Conservation (phyloP, 2,797 vertebrate genomes). For the Phoebastria nigripes region DNA sequence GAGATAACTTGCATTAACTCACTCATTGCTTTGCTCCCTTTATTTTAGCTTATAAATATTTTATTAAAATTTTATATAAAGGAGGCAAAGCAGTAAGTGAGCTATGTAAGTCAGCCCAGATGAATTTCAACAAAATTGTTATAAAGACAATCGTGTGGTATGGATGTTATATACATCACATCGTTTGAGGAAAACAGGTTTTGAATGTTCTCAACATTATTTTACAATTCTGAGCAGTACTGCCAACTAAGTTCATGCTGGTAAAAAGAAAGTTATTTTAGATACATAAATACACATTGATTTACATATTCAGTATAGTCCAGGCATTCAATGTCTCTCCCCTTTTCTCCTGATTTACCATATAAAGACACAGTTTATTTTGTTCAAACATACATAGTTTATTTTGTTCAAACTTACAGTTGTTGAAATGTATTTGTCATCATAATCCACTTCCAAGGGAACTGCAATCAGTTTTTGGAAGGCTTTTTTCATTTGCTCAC, state of each 20-base stretch:
- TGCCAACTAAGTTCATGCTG: neutral
- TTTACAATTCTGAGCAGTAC: neutral
- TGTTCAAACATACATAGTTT: conserved; percentile 57
- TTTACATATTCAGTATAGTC: neutral
- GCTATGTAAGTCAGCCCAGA: neutral
- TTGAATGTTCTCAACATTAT: neutral
- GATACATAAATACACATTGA: neutral
- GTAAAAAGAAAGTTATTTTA: neutral
- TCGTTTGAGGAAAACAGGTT: neutral
- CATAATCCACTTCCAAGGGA: conserved; percentile 87
- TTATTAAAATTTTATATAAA: neutral
- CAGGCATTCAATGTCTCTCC: neutral
- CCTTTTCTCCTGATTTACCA: neutral
- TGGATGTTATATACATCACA: neutral
- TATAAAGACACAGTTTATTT: neutral
- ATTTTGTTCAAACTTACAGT: conserved; percentile 79
- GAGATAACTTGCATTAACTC: neutral
- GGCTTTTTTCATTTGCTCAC: conserved; percentile 94
- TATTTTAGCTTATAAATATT: neutral
- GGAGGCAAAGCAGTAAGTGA: neutral
- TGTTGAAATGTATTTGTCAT: conserved; percentile 89
- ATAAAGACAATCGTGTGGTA: neutral
- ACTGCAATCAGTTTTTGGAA: conserved; percentile 93
- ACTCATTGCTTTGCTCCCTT: neutral
- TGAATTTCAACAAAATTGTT: neutral